Conservation (phyloP, 2,113 vertebrate species). For the Talpa occidentalis region DNA sequence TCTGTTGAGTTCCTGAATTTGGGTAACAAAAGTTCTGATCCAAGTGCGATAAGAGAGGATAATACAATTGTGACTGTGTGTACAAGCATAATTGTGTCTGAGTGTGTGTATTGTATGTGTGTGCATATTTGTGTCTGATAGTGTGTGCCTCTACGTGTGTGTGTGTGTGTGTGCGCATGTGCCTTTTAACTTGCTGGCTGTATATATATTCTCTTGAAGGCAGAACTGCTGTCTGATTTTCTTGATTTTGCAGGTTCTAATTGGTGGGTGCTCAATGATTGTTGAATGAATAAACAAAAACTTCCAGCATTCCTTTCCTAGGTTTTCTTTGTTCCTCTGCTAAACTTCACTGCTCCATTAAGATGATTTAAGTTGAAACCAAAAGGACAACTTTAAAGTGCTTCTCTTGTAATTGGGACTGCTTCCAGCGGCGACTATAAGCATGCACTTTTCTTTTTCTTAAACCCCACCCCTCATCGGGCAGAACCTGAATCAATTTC, state of each 20-base stretch:
- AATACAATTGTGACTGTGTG: not conserved
- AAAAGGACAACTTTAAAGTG: conserved; percentile 71
- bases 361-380: conserved; percentile 76
- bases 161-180: too few relatives aligned
- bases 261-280: not conserved
- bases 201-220: not conserved
- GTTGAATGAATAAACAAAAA: conserved; percentile 41
- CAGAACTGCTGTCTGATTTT: not conserved
- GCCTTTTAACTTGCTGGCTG: not conserved
- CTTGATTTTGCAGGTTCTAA: not conserved
- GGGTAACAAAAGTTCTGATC: not conserved
- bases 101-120: too few relatives aligned
- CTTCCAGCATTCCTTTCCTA: not conserved
- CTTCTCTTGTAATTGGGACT: conserved; percentile 39
- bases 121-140: too few relatives aligned
- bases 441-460: conserved; percentile 52
- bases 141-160: too few relatives aligned
- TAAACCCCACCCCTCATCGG: not conserved
- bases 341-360: conserved; percentile 49
- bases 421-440: conserved; percentile 79
- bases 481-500: conserved; percentile 57
- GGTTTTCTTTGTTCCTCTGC: not conserved
- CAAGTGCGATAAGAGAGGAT: not conserved
- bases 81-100: not conserved
- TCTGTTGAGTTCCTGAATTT: conserved; percentile 5